phyloP scores from a whole-genome alignment of 2,113 vertebrate genomes.

The rat (Rattus norvegicus) region GRCr8 NC_086032.1:71427001-71427500 shows the following conservation, averaged over 20 bases:
- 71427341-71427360: background rate
- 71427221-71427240: too few species aligned
- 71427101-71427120: background rate
- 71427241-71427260: background rate
- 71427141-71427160: background rate
- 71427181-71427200: background rate
- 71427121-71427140: background rate
- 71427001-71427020: background rate
- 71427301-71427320: background rate
- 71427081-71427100: rapidly evolving
- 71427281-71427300: background rate
- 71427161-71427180: background rate
- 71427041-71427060: background rate
- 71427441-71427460: background rate
- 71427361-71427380: background rate
- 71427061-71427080: too few species aligned
- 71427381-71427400: background rate
- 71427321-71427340: background rate
- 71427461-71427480: too few species aligned
- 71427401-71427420: background rate
- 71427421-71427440: background rate
- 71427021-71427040: background rate
- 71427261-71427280: background rate
- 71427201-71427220: too few species aligned
- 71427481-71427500: background rate